Conservation (phyloP, 2,113 vertebrate species). For the Hystrix cristata region DNA sequence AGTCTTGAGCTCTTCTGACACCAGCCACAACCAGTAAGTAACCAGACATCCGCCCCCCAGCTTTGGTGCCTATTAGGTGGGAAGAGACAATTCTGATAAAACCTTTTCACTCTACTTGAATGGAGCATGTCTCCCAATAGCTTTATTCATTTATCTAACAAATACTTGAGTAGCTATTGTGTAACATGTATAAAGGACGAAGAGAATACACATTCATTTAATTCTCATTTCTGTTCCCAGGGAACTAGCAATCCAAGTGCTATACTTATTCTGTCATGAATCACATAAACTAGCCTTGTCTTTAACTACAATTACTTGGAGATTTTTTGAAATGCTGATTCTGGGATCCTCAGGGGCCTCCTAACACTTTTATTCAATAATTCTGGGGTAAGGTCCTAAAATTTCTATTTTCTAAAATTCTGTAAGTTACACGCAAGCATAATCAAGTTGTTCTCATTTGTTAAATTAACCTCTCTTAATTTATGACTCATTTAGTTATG, state of each 20-base stretch:
- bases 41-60: neutral
- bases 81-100: neutral
- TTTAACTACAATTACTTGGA: neutral
- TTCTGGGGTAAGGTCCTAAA: neutral
- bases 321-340: neutral
- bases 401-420: constrained; percentile 3
- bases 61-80: neutral
- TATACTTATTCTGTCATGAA: neutral
- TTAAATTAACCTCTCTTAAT: neutral
- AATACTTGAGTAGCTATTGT: neutral
- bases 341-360: neutral
- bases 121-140: neutral
- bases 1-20: neutral
- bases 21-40: neutral
- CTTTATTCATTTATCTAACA: neutral
- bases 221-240: neutral
- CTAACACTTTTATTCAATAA: neutral
- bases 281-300: neutral
- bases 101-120: neutral
- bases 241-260: neutral
- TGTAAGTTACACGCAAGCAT: neutral
- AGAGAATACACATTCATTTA: neutral
- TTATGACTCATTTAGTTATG: neutral
- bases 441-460: neutral
- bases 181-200: neutral